These are phyloP conservation scores for Crotalus helleri DNA, from an alignment of 2,113 vertebrate species.

Conservation along the genomic window DNA sequence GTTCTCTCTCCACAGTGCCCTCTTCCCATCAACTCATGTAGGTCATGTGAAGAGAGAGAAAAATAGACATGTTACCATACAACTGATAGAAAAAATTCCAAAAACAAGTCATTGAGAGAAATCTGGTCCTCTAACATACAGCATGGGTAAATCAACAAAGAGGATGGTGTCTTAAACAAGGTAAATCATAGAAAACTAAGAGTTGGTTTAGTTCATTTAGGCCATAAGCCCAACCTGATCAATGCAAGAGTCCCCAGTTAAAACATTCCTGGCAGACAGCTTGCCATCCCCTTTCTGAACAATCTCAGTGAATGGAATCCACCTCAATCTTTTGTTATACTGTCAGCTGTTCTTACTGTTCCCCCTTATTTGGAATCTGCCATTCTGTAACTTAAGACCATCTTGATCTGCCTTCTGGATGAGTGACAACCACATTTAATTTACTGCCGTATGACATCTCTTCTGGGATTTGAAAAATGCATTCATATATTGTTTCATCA, in stretches of 20 bases:
- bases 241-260: background rate
- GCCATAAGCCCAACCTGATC: background rate
- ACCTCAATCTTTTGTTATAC: background rate
- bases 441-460: no score
- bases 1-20: background rate
- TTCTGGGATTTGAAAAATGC: no score
- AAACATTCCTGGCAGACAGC: background rate
- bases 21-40: background rate
- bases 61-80: background rate
- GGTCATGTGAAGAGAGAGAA: background rate
- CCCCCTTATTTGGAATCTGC: no score
- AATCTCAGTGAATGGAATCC: background rate
- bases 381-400: no score
- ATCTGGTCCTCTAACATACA: background rate
- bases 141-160: background rate
- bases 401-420: no score
- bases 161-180: background rate
- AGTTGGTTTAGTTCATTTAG: background rate
- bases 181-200: background rate
- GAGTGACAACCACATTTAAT: no score
- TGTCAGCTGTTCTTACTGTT: no score
- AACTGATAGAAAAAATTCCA: background rate
- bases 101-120: background rate
- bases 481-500: no score
- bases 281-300: background rate